Percentiles rank a stretch among this genome's conserved stretches.
phyloP scores from a whole-genome alignment of 1,140 invertebrate genomes.

The Trichonephila clavata region DNA sequence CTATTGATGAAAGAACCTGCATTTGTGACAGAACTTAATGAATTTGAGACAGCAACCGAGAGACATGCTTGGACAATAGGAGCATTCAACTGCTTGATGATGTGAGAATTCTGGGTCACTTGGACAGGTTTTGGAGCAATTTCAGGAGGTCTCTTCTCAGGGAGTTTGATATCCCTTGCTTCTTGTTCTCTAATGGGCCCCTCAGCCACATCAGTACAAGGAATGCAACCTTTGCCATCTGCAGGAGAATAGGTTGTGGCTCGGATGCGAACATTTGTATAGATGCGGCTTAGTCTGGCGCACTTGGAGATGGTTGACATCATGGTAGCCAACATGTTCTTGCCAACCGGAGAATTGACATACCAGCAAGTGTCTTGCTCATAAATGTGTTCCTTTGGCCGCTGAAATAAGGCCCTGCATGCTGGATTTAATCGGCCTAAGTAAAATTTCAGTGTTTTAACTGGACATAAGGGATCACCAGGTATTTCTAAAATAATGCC shows the following conservation, averaged over 20 bases:
- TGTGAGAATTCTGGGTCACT: constrained; percentile 65
- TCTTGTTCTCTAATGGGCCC: constrained; percentile 6
- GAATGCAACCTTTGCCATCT: constrained; percentile 72
- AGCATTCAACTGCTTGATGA: constrained; percentile 72
- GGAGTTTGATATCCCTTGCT: neutral
- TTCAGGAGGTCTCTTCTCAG: constrained; percentile 27
- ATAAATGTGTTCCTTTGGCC: constrained; percentile 76
- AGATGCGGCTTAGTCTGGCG: constrained; percentile 76
- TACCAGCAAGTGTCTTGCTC: constrained; percentile 77
- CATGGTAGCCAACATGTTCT: constrained; percentile 78
- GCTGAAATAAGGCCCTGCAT: constrained; percentile 77
- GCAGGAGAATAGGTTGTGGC: constrained; percentile 76
- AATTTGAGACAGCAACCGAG: constrained; percentile 63
- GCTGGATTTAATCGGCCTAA: constrained; percentile 76
- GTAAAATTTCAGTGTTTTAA: constrained; percentile 74
- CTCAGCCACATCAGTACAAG: constrained; percentile 54
- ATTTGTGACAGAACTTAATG: constrained; percentile 64
- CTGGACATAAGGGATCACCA: constrained; percentile 77
- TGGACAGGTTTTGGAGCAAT: constrained; percentile 56
- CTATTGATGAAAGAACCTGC: constrained; percentile 50
- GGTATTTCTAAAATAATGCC: constrained; percentile 77
- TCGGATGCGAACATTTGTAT: constrained; percentile 77
- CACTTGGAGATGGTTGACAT: constrained; percentile 78
- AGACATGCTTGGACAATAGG: constrained; percentile 63
- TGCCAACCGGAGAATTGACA: constrained; percentile 77